Evolutionary conservation across 1,140 invertebrate species (phyloP).

Genomic region (Steinernema feltiae): DNA sequence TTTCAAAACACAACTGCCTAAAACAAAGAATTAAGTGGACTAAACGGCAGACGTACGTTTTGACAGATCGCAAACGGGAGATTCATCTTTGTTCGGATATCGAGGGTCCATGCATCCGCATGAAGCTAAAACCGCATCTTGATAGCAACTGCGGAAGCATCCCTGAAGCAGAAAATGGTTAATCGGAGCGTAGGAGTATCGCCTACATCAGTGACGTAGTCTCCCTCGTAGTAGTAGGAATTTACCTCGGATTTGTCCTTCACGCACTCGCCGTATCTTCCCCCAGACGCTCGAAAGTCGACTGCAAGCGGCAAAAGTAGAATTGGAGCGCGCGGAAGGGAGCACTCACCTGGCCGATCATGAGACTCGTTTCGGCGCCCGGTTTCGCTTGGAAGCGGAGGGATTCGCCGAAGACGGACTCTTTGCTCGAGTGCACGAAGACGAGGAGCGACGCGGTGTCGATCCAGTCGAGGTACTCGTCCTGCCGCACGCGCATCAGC

Average conservation of each 20-base stretch:
- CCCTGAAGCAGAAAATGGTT: slow-evolving; percentile 22
- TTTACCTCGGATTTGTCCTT: slow-evolving; percentile 25
- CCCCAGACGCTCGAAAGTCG: slow-evolving; percentile 28
- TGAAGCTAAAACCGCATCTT: slow-evolving; percentile 22
- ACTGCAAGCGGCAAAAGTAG: slow-evolving; percentile 19
- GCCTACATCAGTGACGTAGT: slow-evolving; percentile 32
- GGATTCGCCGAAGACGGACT: neutral
- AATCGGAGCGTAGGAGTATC: neutral
- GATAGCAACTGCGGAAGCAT: slow-evolving; percentile 36
- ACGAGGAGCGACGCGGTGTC: slow-evolving; percentile 28
- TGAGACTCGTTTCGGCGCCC: neutral
- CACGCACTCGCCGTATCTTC: slow-evolving; percentile 33
- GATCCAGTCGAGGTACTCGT: slow-evolving; percentile 37
- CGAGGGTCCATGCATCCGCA: slow-evolving; percentile 38
- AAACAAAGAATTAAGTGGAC: neutral
- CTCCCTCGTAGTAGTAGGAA: slow-evolving; percentile 32
- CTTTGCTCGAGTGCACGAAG: neutral
- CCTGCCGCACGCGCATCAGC: slow-evolving; percentile 22
- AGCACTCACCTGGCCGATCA: neutral
- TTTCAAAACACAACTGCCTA: slow-evolving; percentile 27
- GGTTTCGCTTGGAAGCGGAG: neutral
- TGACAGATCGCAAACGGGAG: slow-evolving; percentile 17
- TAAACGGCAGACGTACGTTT: slow-evolving; percentile 17
- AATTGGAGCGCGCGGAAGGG: neutral
- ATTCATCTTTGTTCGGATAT: slow-evolving; percentile 20